Conservation (phyloP, 2,113 vertebrate genomes). For the Eretmodus cyanostictus region DNA sequence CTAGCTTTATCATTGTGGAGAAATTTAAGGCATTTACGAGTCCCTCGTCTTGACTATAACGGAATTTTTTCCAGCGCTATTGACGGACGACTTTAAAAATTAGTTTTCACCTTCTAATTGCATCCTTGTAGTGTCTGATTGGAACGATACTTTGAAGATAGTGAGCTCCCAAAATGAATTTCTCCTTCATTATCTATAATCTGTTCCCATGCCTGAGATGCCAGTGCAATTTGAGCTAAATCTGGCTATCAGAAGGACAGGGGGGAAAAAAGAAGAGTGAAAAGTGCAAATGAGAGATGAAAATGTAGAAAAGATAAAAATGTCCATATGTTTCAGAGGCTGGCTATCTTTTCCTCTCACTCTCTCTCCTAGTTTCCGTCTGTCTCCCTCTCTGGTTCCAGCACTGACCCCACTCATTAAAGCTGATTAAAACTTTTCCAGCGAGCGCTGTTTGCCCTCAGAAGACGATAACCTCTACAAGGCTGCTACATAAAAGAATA, state of each 20-base stretch:
- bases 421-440: constrained; percentile 73
- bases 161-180: constrained; percentile 19
- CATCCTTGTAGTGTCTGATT: background rate
- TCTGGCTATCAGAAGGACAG: constrained; percentile 26
- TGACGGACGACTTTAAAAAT: constrained; percentile 17
- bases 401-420: constrained; percentile 76
- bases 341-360: constrained; percentile 24
- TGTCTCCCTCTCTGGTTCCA: constrained; percentile 44
- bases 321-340: constrained; percentile 25
- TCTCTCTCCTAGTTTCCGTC: background rate
- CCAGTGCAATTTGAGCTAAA: constrained; percentile 37
- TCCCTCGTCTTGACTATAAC: background rate
- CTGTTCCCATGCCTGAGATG: constrained; percentile 39
- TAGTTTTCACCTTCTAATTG: constrained; percentile 27
- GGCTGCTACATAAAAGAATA: constrained; percentile 74
- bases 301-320: constrained; percentile 30
- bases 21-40: constrained; percentile 42
- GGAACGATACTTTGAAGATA: constrained; percentile 43
- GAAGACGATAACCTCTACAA: constrained; percentile 77
- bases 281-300: constrained; percentile 38
- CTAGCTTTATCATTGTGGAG: constrained; percentile 36
- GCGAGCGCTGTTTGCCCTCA: constrained; percentile 66
- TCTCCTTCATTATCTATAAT: constrained; percentile 43
- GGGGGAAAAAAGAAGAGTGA: background rate
- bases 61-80: constrained; percentile 21